These are phyloP conservation scores for Amiota communis DNA, from an alignment of 2,888 invertebrate genomes.

Conservation along the genomic window DNA sequence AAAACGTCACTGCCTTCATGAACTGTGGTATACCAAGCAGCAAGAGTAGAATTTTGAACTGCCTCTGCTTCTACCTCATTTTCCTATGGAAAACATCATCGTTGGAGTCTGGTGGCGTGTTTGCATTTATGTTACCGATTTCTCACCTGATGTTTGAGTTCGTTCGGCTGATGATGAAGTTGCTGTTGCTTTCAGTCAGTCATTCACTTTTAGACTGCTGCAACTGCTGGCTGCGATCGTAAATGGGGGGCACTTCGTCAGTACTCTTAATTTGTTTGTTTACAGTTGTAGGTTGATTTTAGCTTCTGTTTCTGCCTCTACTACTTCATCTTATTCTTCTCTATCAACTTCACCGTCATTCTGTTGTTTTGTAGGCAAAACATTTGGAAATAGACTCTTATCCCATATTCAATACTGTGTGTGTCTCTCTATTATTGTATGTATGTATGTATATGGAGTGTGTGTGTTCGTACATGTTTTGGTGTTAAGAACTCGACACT, in stretches of 20 bases:
- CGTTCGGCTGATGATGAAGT: conserved; percentile 10
- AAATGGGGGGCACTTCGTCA: conserved; percentile 24
- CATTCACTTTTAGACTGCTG: conserved; percentile 21
- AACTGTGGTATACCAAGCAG: neutral
- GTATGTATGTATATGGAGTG: conserved; percentile 31
- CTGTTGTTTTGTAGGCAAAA: neutral
- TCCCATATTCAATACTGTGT: conserved; percentile 26
- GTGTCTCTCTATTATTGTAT: conserved; percentile 14
- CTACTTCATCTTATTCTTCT: neutral
- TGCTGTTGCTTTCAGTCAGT: conserved; percentile 34
- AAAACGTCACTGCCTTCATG: too few relatives aligned
- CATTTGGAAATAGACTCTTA: conserved; percentile 30
- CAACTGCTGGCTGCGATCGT: conserved; percentile 47
- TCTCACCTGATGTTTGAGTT: conserved; percentile 57
- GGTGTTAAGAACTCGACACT: conserved; percentile 67
- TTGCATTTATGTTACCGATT: conserved; percentile 47
- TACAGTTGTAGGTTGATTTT: conserved; percentile 53
- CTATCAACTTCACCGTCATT: neutral
- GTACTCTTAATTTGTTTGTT: conserved; percentile 63
- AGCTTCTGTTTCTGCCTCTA: conserved; percentile 36
- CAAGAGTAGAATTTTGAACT: neutral
- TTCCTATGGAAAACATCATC: neutral
- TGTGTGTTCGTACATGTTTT: conserved; percentile 48
- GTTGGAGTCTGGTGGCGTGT: conserved; percentile 4
- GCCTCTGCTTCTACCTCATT: neutral